A percentile compares a stretch with the other conserved stretches of the same genome.
Conservation (phyloP, 1,140 invertebrate species). For the Sesamia nonagrioides region DNA sequence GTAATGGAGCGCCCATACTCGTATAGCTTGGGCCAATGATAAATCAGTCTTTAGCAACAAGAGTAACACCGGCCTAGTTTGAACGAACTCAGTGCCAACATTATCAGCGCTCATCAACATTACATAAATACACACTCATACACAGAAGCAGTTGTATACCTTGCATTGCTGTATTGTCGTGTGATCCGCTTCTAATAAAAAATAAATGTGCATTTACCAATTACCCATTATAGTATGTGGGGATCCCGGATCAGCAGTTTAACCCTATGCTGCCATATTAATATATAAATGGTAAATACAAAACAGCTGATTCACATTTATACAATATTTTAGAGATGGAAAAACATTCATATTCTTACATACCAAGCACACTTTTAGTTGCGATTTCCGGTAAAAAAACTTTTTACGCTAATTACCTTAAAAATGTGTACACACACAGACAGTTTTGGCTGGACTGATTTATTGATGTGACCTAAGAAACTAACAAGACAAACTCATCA, state of each 20-base stretch:
- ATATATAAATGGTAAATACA: neutral
- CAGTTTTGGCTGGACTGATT: conserved; percentile 27
- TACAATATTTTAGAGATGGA: neutral
- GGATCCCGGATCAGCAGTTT: too few relatives aligned
- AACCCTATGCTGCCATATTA: neutral
- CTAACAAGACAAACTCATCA: conserved; percentile 7
- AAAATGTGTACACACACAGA: conserved; percentile 5
- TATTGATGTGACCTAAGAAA: conserved; percentile 6
- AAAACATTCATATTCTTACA: conserved; percentile 15
- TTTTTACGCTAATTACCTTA: conserved; percentile 16
- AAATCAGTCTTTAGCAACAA: conserved; percentile 25
- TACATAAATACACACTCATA: conserved; percentile 28
- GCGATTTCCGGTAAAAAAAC: conserved; percentile 12
- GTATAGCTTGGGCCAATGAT: conserved; percentile 9
- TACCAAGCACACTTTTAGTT: conserved; percentile 22
- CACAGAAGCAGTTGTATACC: conserved; percentile 5
- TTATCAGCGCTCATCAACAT: conserved; percentile 10
- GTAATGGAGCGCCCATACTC: neutral
- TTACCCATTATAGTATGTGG: neutral
- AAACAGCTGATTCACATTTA: conserved; percentile 16
- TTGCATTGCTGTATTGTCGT: conserved; percentile 1
- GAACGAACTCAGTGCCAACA: conserved; percentile 20
- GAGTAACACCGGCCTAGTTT: conserved; percentile 28
- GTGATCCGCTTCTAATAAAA: neutral
- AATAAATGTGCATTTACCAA: neutral